phyloP scores from a whole-genome alignment of 1,140 invertebrate genomes.

The Parapsyche elsis region DNA sequence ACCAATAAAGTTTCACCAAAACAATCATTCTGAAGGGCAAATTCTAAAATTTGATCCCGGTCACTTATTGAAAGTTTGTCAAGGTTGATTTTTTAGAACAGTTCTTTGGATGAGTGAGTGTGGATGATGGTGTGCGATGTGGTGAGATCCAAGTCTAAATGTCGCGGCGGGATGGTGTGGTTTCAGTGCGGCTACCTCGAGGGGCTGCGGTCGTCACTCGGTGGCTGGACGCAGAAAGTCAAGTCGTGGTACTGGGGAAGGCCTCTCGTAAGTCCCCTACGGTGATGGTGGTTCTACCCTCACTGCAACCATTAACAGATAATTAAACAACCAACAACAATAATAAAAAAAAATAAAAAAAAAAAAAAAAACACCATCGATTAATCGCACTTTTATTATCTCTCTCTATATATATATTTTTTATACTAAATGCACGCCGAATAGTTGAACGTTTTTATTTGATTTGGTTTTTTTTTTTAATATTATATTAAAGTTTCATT shows the following conservation, averaged over 20 bases:
- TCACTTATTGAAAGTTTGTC: too few species aligned
- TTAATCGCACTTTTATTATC: conserved; percentile 49
- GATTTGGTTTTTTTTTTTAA: not conserved
- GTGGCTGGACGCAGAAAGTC: conserved; percentile 92
- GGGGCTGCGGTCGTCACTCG: conserved; percentile 89
- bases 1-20: too few species aligned
- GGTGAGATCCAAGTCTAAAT: conserved; percentile 20
- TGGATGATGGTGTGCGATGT: not conserved
- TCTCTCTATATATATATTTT: conserved; percentile 31
- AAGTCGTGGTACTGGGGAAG: conserved; percentile 95
- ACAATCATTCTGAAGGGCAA: not conserved
- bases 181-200: conserved; percentile 89
- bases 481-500: not conserved
- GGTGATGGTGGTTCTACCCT: conserved; percentile 33
- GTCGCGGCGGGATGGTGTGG: conserved; percentile 62
- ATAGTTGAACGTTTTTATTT: conserved; percentile 52
- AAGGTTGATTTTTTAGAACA: too few species aligned
- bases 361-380: conserved; percentile 38
- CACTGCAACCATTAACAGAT: not conserved
- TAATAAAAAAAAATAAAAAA: conserved; percentile 11
- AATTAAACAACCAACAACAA: not conserved
- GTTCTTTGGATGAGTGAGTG: too few species aligned
- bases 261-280: conserved; percentile 85
- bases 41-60: not conserved
- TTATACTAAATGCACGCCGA: conserved; percentile 54